Evolutionary conservation across 2,797 vertebrate species (phyloP).

Genomic region (Lacerta viridis): DNA sequence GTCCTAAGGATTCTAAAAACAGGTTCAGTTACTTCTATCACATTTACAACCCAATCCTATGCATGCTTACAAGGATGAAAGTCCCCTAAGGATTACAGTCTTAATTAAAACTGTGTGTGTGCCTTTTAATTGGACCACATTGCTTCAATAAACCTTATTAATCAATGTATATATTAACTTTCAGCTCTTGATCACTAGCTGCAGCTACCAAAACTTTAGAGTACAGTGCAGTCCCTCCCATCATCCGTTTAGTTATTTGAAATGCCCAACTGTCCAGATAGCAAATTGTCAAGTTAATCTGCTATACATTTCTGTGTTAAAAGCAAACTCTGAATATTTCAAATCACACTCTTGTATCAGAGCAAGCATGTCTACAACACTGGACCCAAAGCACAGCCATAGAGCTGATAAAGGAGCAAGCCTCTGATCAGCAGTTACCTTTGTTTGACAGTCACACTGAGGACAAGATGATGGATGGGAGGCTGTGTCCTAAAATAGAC

Average conservation of each 20-base stretch:
- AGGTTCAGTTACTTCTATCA: constrained; percentile 35
- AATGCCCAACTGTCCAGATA: not conserved
- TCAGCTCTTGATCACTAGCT: constrained; percentile 2
- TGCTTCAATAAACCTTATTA: constrained; percentile 28
- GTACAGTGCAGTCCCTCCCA: not conserved
- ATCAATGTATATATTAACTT: constrained; percentile 13
- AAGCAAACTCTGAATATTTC: not conserved
- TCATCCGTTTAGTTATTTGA: not conserved
- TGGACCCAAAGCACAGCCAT: not conserved
- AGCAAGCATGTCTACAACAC: not conserved
- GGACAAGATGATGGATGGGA: not conserved
- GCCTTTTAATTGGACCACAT: constrained; percentile 13
- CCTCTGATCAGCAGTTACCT: not conserved
- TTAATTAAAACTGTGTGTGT: not conserved
- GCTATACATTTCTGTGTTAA: not conserved
- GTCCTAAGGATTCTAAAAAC: not conserved
- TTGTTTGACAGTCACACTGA: not conserved
- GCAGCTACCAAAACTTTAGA: not conserved
- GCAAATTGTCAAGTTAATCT: not conserved
- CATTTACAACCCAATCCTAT: not conserved
- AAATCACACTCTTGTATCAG: not conserved
- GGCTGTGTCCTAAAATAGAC: not conserved
- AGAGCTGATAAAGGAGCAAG: not conserved
- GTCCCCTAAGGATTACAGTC: not conserved
- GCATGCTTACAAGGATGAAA: not conserved